Conservation (phyloP, 2,113 vertebrate genomes). For the Neogobius melanostomus region DNA sequence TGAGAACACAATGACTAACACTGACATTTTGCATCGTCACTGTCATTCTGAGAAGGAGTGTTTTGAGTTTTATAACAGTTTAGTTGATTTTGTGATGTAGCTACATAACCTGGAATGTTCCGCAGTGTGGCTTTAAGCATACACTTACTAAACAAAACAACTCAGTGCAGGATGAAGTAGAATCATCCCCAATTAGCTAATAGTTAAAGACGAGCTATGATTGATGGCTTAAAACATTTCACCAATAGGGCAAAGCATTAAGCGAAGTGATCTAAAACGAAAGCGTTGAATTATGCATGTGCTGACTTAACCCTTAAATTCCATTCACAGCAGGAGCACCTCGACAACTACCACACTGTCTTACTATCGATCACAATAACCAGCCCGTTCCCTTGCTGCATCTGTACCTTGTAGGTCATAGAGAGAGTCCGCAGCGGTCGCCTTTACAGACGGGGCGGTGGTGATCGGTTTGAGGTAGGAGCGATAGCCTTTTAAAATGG, state of each 20-base stretch:
- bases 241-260: constrained; percentile 22
- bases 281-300: constrained; percentile 24
- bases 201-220: constrained; percentile 24
- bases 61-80: too few relatives aligned
- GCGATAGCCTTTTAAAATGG: constrained; percentile 93
- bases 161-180: not conserved
- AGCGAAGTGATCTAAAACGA: not conserved
- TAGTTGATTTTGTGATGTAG: too few relatives aligned
- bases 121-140: too few relatives aligned
- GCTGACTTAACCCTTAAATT: not conserved
- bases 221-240: constrained; percentile 25
- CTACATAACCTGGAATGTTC: too few relatives aligned
- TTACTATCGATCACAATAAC: not conserved
- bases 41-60: too few relatives aligned
- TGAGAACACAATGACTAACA: too few relatives aligned
- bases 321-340: not conserved
- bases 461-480: constrained; percentile 93
- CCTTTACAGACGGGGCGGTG: constrained; percentile 92
- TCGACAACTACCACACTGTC: not conserved
- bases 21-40: too few relatives aligned
- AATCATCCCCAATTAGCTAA: constrained; percentile 35
- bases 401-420: constrained; percentile 92
- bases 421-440: constrained; percentile 90
- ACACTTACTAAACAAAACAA: too few relatives aligned
- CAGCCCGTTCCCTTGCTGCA: fast-evolving